Percentiles rank a stretch among this genome's conserved stretches.
These are phyloP conservation scores for Cairina moschata DNA, from an alignment of 2,113 vertebrate species.

Conservation along the genomic window DNA sequence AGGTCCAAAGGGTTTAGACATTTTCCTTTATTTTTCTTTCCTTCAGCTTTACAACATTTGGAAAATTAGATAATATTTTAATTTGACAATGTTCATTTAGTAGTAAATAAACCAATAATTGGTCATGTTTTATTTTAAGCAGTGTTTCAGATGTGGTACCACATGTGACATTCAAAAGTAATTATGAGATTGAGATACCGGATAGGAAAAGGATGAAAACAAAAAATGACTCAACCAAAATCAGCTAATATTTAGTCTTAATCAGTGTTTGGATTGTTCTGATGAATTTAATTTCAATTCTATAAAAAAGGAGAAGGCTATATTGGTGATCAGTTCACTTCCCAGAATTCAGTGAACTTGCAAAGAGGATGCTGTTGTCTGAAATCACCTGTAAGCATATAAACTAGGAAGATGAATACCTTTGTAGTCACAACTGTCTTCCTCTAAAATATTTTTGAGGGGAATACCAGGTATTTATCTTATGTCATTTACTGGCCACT, in stretches of 20 bases:
- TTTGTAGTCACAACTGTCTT: background rate
- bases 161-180: conserved; percentile 8
- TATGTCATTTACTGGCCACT: background rate
- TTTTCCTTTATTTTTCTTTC: conserved; percentile 1
- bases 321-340: background rate
- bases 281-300: conserved; percentile 2
- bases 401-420: background rate
- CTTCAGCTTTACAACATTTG: background rate
- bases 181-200: conserved; percentile 2
- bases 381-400: background rate
- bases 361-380: background rate
- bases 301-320: background rate
- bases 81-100: conserved; percentile 21
- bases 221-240: conserved; percentile 39
- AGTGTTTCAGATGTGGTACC: conserved; percentile 9
- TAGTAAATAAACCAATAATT: conserved; percentile 56
- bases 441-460: background rate
- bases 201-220: conserved; percentile 28
- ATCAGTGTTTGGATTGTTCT: conserved; percentile 35
- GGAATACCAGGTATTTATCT: background rate
- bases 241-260: conserved; percentile 32
- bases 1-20: background rate
- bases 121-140: conserved; percentile 19
- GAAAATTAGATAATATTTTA: conserved; percentile 16
- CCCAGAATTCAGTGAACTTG: background rate